Base-by-base conservation (phyloP, 92 coral and sea anemone genomes). In the Porites cylindrica region DNA sequence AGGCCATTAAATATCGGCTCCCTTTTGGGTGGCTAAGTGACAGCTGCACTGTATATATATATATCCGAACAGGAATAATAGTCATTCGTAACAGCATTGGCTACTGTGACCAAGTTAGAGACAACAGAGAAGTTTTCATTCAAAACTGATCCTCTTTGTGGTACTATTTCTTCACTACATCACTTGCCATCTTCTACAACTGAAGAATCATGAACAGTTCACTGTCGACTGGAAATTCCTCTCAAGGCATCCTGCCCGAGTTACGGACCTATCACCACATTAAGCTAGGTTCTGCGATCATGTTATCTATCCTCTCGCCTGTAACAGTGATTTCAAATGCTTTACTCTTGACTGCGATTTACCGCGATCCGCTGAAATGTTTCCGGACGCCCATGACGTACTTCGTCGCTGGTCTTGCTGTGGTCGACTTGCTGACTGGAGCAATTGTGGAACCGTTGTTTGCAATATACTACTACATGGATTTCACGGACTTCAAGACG, bases 361-460 rank as follows among this genome's bases (percentile, higher is more conserved):
- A 94, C 84, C 90, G 77, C 65, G 96, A 95, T 70, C 93, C 98
- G n/a, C 84, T 93, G 13, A 83, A 89, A 26, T 90, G 93, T 29
- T 95, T 95, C 59, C 93, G 98, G 13, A 93, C 96, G 0, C 93
- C 98, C 1, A 93, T 94, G 19, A 95, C 94, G 2, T 95, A 77
- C 71, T 95, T 95, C 74, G 93, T 94, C 53, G 88, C 85, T 5
- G 98, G 94, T 4, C 93, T 95, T 16, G 94, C 98, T 18, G 20
- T 88, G 17, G 91, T 91, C 0, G 98, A 95, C 80, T 71, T 95
- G 1, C 82, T 95, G 70, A 91, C 94, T 9, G 98, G 96, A 1
- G 18, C 91, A 67, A 75, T 91, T 1, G 98, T 95, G 67, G 96
- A 95, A 63, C 98, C 98, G n/a, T 68, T 85, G 38, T 93, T 95